phyloP scores from a whole-genome alignment of 2,797 vertebrate genomes.

The Phrynocephalus forsythii region DNA sequence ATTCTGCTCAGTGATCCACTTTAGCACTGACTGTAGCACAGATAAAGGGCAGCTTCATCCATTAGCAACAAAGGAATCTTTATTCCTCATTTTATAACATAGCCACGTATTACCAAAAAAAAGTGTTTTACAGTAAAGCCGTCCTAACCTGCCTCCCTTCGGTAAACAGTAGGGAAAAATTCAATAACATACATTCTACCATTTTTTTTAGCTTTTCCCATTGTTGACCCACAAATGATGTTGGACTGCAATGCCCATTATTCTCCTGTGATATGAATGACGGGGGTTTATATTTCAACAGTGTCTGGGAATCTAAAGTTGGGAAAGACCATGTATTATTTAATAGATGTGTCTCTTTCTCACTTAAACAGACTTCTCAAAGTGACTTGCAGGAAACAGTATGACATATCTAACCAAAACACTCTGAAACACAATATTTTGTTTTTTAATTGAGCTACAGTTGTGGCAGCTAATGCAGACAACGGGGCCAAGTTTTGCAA shows the following conservation, averaged over 20 bases:
- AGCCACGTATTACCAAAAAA: too few species aligned
- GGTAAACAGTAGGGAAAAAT: too few species aligned
- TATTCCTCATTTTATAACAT: not conserved
- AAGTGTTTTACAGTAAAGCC: not conserved
- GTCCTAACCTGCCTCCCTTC: not conserved
- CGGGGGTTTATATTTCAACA: not conserved
- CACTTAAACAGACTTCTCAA: not conserved
- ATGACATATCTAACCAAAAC: not conserved
- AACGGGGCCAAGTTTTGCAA: too few species aligned
- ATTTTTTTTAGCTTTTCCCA: not conserved
- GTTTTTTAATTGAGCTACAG: not conserved
- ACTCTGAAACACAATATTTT: not conserved
- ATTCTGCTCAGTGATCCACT: not conserved
- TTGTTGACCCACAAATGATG: too few species aligned
- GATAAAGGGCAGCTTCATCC: not conserved
- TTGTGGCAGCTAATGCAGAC: not conserved
- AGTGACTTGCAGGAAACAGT: not conserved
- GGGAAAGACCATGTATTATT: not conserved
- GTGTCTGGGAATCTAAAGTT: too few species aligned
- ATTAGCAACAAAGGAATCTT: not conserved
- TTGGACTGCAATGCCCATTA: not conserved
- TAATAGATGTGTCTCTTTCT: not conserved
- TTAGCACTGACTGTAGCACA: not conserved
- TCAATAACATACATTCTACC: not conserved
- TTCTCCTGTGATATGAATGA: not conserved